Evolutionary conservation across 2,888 invertebrate genomes (phyloP).

Genomic region (Clunio marinus): DNA sequence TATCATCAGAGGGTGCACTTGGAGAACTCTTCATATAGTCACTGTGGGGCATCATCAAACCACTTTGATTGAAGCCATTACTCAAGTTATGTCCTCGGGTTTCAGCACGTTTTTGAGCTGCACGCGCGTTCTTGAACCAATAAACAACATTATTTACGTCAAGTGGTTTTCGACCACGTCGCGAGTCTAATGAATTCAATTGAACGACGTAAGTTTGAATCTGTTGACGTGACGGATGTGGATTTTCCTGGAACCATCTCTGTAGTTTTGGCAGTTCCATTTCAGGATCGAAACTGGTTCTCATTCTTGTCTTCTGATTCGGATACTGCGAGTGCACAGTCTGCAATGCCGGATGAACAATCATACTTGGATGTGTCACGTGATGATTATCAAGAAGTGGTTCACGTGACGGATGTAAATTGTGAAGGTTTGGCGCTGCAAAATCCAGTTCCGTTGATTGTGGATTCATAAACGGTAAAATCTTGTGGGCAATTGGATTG

Average conservation of each 20-base stretch:
- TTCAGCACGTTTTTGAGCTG: constrained; percentile 90
- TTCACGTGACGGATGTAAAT: constrained; percentile 47
- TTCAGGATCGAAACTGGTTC: constrained; percentile 96
- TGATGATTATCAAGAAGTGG: constrained; percentile 44
- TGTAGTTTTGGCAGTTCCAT: constrained; percentile 93
- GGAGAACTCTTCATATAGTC: constrained; percentile 64
- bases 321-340: constrained; percentile 71
- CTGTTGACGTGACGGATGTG: constrained; percentile 94
- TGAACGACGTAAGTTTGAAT: constrained; percentile 94
- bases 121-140: constrained; percentile 97
- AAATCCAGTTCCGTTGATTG: constrained; percentile 50
- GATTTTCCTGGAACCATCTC: constrained; percentile 95
- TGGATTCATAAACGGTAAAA: constrained; percentile 52
- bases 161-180: constrained; percentile 86
- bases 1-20: constrained; percentile 58
- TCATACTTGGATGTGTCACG: constrained; percentile 45
- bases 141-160: constrained; percentile 95
- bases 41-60: constrained; percentile 57
- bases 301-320: constrained; percentile 87
- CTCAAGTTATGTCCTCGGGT: constrained; percentile 55
- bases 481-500: constrained; percentile 53
- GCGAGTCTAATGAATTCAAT: constrained; percentile 85
- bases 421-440: constrained; percentile 43
- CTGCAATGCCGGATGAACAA: constrained; percentile 69
- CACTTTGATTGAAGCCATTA: constrained; percentile 24